These are phyloP conservation scores for Idaea straminata DNA, from an alignment of 2,888 invertebrate species.

Conservation along the genomic window DNA sequence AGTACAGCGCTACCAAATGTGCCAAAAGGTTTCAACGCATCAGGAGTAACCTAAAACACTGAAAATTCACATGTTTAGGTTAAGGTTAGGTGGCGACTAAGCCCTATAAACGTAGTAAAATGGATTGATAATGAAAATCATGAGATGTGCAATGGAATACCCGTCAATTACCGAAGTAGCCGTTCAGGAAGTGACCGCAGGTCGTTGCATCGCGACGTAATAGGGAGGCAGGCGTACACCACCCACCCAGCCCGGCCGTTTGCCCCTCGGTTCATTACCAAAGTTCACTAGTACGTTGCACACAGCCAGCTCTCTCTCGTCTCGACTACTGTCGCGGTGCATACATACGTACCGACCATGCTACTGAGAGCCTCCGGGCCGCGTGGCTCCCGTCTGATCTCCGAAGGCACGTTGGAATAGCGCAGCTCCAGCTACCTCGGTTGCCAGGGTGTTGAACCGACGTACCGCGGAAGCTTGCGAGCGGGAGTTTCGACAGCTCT, in stretches of 20 bases:
- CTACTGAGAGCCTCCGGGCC: slow-evolving; percentile 41
- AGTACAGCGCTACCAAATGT: no score
- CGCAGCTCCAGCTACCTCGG: slow-evolving; percentile 51
- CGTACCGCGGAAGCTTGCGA: slow-evolving; percentile 56
- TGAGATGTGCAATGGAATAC: background rate
- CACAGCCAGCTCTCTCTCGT: slow-evolving; percentile 46
- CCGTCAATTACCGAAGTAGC: slow-evolving; percentile 6
- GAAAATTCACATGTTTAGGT: no score
- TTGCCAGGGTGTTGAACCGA: slow-evolving; percentile 54
- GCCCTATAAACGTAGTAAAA: no score
- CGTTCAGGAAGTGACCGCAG: slow-evolving; percentile 51
- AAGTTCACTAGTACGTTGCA: slow-evolving; percentile 76
- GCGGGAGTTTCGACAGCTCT: slow-evolving; percentile 63
- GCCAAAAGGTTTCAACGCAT: no score
- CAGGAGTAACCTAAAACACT: no score
- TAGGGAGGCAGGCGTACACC: slow-evolving; percentile 41
- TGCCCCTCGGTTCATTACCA: slow-evolving; percentile 76
- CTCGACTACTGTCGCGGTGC: slow-evolving; percentile 11
- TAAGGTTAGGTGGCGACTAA: no score
- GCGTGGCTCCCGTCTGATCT: slow-evolving; percentile 22
- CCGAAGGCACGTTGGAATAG: slow-evolving; percentile 24
- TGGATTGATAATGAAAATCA: background rate
- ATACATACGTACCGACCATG: slow-evolving; percentile 25
- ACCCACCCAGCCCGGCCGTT: slow-evolving; percentile 53
- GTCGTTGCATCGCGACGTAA: slow-evolving; percentile 61